These are phyloP conservation scores for Glaucomys volans DNA, from an alignment of 2,113 vertebrate genomes.

Conservation along the genomic window DNA sequence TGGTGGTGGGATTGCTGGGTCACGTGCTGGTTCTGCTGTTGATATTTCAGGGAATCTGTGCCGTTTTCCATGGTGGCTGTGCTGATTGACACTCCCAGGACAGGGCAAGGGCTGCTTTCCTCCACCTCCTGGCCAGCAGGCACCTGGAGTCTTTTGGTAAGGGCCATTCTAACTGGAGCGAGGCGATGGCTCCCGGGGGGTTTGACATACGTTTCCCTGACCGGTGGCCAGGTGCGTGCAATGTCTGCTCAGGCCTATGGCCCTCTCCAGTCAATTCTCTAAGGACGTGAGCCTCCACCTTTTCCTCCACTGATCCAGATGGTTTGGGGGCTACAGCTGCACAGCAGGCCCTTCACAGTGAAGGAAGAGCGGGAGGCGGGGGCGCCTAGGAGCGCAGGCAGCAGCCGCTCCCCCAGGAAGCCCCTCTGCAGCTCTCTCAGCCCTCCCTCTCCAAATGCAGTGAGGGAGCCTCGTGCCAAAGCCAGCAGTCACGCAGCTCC, in stretches of 20 bases:
- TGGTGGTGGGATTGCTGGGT: too few species aligned
- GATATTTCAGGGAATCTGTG: background rate
- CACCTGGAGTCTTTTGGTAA: too few species aligned
- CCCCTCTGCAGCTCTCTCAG: background rate
- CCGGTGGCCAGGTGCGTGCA: background rate
- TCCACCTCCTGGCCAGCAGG: too few species aligned
- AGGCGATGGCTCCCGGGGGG: background rate
- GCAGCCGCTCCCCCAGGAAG: background rate
- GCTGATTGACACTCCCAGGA: background rate
- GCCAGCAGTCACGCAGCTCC: background rate
- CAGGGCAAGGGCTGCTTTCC: too few species aligned
- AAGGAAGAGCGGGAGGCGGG: background rate
- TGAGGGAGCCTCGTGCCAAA: too few species aligned
- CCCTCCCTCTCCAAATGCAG: background rate
- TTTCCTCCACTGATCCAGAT: background rate
- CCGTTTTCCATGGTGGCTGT: background rate
- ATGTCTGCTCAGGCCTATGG: background rate
- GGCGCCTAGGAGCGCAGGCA: background rate
- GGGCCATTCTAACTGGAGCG: background rate
- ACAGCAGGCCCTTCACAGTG: background rate
- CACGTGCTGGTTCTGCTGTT: too few species aligned
- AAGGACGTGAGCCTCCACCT: background rate
- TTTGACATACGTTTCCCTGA: background rate
- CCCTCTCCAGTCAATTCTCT: background rate
- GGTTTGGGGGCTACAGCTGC: too few species aligned